A percentile compares a stretch with the other conserved stretches of the same genome.
Evolutionary conservation across 1,140 invertebrate genomes (phyloP).

Genomic region (Euborellia annulipes): DNA sequence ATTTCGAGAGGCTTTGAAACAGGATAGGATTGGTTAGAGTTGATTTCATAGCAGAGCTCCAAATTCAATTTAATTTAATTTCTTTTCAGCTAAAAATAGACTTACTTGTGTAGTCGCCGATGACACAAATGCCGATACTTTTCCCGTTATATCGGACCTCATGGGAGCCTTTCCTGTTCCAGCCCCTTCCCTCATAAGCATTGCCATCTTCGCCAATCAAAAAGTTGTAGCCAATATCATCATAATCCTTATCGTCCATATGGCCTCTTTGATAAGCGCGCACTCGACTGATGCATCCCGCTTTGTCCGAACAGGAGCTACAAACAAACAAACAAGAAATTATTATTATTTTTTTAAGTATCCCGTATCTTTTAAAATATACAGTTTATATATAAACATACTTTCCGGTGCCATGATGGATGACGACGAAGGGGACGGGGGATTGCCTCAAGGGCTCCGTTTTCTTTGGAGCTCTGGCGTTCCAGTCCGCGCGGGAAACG

Average conservation of each 20-base stretch:
- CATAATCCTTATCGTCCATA: constrained; percentile 26
- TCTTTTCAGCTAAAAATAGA: constrained; percentile 4
- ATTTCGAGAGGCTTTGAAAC: constrained; percentile 6
- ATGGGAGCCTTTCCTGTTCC: constrained; percentile 52
- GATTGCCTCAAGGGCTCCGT: no score
- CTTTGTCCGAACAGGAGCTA: neutral
- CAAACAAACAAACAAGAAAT: no score
- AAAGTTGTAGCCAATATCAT: constrained; percentile 31
- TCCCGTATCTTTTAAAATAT: no score
- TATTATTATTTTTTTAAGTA: no score
- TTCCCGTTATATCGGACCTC: constrained; percentile 45
- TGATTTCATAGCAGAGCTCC: constrained; percentile 6
- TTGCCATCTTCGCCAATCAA: constrained; percentile 35
- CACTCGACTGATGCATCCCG: neutral
- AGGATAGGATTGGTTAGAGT: constrained; percentile 1
- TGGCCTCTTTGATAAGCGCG: constrained; percentile 26
- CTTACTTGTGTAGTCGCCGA: constrained; percentile 32
- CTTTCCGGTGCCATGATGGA: no score
- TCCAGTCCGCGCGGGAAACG: no score
- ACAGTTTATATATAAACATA: no score
- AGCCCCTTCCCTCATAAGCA: constrained; percentile 41
- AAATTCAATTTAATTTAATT: constrained; percentile 2
- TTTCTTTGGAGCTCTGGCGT: no score
- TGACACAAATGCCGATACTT: constrained; percentile 57
- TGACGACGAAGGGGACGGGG: no score